Conservation (phyloP, 1,140 invertebrate species). For the Pemphigus obesinymphae region DNA sequence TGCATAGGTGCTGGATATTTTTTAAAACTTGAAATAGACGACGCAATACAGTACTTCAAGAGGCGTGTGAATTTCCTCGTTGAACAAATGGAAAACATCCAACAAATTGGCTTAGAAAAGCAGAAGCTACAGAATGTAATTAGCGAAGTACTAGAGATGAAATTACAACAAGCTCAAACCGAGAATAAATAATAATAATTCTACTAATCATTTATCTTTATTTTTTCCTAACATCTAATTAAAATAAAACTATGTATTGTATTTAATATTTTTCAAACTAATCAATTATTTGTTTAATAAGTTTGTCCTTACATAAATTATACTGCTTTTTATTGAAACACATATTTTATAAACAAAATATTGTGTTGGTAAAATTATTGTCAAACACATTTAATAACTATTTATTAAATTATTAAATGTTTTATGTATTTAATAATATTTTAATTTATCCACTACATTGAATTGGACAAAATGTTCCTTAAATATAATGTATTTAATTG, state of each 20-base stretch:
- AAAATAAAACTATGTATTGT: background rate
- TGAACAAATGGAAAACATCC: conserved; percentile 31
- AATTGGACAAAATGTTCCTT: too few species aligned
- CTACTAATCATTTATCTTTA: background rate
- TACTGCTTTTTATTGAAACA: background rate
- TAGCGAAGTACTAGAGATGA: conserved; percentile 19
- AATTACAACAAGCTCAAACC: conserved; percentile 4
- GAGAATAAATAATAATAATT: background rate
- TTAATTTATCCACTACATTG: too few species aligned
- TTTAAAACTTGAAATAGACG: background rate
- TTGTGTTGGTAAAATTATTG: background rate
- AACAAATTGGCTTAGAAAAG: conserved; percentile 32
- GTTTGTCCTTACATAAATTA: background rate
- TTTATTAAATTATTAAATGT: background rate
- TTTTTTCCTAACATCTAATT: conserved; percentile 17
- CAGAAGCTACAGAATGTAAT: conserved; percentile 25
- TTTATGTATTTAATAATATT: background rate
- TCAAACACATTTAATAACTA: background rate
- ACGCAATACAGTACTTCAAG: conserved; percentile 21
- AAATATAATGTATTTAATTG: too few species aligned
- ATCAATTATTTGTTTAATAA: background rate
- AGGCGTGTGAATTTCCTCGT: conserved; percentile 13
- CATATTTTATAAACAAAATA: background rate
- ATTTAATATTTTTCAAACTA: background rate
- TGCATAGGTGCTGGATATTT: conserved; percentile 27